phyloP scores from a whole-genome alignment of 2,888 invertebrate species.

The Conops quadrifasciatus region DNA sequence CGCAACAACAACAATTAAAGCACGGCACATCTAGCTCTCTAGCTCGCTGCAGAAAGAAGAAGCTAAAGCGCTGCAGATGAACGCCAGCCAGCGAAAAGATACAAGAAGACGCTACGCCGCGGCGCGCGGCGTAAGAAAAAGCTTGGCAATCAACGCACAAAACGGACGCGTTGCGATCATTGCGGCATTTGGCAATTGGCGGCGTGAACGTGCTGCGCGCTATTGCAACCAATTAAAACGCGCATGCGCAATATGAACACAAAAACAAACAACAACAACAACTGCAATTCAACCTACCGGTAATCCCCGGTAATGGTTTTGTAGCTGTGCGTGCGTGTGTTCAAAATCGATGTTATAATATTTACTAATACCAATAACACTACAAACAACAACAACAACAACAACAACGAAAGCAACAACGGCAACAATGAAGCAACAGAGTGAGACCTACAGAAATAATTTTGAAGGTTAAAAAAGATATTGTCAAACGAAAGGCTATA shows the following conservation, averaged over 20 bases:
- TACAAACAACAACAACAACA: neutral
- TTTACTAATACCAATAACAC: neutral
- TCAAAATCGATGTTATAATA: conserved; percentile 1
- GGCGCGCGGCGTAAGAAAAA: conserved; percentile 6
- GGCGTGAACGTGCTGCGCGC: neutral
- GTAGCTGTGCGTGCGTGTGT: no score
- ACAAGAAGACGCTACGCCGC: no score
- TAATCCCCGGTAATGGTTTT: neutral
- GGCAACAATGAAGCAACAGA: neutral
- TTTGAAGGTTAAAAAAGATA: neutral
- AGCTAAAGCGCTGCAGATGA: conserved; percentile 20
- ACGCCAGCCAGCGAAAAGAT: conserved; percentile 8
- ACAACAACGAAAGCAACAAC: neutral
- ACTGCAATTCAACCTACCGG: neutral
- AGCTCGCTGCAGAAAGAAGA: neutral
- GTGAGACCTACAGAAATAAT: neutral
- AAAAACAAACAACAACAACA: conserved; percentile 20
- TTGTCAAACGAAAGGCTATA: no score
- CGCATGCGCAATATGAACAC: conserved; percentile 39
- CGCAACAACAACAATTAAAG: conserved; percentile 8
- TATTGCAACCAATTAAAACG: conserved; percentile 14
- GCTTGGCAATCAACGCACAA: conserved; percentile 31
- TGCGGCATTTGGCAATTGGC: no score
- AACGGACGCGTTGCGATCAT: neutral
- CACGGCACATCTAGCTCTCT: neutral